Evolutionary conservation across 2,888 invertebrate species (phyloP), one percentile per base, ranked within the genome.

Genomic region (Spodoptera littoralis): DNA sequence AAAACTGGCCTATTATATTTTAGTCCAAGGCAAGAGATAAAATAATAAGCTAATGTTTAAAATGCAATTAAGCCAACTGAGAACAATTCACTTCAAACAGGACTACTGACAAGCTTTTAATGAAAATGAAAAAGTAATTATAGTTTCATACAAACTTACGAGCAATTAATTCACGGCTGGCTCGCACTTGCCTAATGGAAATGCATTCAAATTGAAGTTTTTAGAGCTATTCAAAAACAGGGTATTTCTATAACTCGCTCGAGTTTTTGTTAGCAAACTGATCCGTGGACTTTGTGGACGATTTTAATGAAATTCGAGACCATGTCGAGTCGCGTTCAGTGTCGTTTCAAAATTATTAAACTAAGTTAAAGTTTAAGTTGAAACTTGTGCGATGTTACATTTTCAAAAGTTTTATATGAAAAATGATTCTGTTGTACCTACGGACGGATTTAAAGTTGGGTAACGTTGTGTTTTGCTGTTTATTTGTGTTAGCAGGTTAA

Each of bases 301-400:
- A 70, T 76, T 75, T 76, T 73, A 75, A 75, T 75, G 73, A 76
- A 73, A 75, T 75, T 76, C 73, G 62, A 60, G 49, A 52, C 58
- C 45, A 50, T 48, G 60, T 61, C 55, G 73, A 53, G 62, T 44
- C 45, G 18, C 65, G 59, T 67, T 71, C 72, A 67, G 72, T 76
- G 76, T 71, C 73, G 72, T 76, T 73, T 67, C 57, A 56, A 74
- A 72, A 74, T 73, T 74, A 75, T 73, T 61, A 73, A 73, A 75
- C 71, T 75, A 75, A 70, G 65, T 73, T 73, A 56, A 69, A 71
- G 75, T 74, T 72, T 72, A 41, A 61, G 58, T 63, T 50, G 53
- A 27, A 74, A 75, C 75, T 73, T 73, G 65, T 48, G 43, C 59
- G 43, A 73, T 66, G 75, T 70, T 58, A 66, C 71, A 70, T 66